Evolutionary conservation across 2,797 vertebrate species (phyloP), one percentile per base, ranked within the genome.

Genomic region (Tinamus major): DNA sequence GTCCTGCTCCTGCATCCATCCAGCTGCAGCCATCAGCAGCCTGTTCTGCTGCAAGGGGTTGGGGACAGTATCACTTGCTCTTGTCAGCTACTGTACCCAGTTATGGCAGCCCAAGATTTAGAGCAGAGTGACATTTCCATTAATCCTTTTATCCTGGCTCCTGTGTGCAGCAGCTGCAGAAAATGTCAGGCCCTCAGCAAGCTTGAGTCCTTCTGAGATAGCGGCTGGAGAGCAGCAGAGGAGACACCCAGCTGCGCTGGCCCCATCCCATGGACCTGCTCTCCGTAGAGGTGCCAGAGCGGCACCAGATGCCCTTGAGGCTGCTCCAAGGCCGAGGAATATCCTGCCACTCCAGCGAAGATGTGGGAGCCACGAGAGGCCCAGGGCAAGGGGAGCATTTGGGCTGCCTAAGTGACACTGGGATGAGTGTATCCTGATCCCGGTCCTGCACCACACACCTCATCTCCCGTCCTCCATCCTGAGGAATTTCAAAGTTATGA

Each of bases 81-180:
- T 74, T 49, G 31, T 33, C 84, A 31, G 19, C 85, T 80, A 74
- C 76, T 62, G 23, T 56, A 86, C 65, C 61, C 42, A 26, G 49
- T 41, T 55, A 67, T 5, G 2, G 81, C 79, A 94, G 53, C 70
- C 81, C 62, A 65, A 74, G 80, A 19, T 71, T 90, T 85, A 44
- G 4, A 56, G 87, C 19, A 31, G 71, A 70, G 42, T 86, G 90
- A 86, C 70, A 85, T 88, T 92, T 80, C 61, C 64, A 55, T 84
- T 83, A 83, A 93, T 86, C 89, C 79, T 90, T 95, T 94, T 58
- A 77, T 89, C 78, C 55, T 26, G 9, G 69, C 51, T 93, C 87
- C 79, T 81, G 29, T 1, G 0, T 26, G 67, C 27, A 6, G 49
- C 9, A 24, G 79, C 51, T 69, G 65, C 33, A 76, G 80, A 90